These are phyloP conservation scores for Heterodera schachtii DNA, from an alignment of 1,140 invertebrate species.

Conservation along the genomic window DNA sequence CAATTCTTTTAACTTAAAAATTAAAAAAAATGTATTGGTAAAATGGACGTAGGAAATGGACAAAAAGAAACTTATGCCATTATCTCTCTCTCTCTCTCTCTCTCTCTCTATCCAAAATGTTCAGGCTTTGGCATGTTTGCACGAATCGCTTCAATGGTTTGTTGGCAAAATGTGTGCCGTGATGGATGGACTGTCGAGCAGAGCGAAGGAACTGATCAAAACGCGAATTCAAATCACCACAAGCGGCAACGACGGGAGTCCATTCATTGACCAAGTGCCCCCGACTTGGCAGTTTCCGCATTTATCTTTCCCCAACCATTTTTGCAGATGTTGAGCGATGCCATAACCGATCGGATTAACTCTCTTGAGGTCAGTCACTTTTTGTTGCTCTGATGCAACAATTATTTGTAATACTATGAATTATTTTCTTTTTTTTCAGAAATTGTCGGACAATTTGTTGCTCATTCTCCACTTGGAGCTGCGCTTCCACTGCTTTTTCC, in stretches of 20 bases:
- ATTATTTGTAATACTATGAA: background rate
- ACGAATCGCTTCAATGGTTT: slow-evolving; percentile 82
- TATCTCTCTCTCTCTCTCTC: too few relatives aligned
- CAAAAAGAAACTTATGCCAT: too few relatives aligned
- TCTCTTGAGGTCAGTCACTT: slow-evolving; percentile 77
- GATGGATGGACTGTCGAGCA: slow-evolving; percentile 30
- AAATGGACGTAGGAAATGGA: too few relatives aligned
- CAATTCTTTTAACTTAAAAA: too few relatives aligned
- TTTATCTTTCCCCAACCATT: background rate
- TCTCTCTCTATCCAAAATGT: background rate
- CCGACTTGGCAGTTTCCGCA: background rate
- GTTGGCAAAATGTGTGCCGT: slow-evolving; percentile 41
- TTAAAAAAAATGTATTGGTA: too few relatives aligned
- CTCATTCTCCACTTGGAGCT: slow-evolving; percentile 86
- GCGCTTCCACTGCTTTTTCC: slow-evolving; percentile 90
- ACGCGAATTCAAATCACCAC: slow-evolving; percentile 46
- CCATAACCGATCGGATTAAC: slow-evolving; percentile 73
- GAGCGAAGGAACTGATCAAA: slow-evolving; percentile 46
- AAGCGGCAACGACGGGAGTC: slow-evolving; percentile 20
- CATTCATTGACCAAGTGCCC: slow-evolving; percentile 46
- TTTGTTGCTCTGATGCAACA: background rate
- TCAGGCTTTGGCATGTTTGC: slow-evolving; percentile 76
- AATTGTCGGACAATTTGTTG: slow-evolving; percentile 82
- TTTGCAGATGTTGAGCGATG: slow-evolving; percentile 56
- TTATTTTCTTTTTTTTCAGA: background rate